A percentile compares a stretch with the other conserved stretches of the same genome.
phyloP scores from a whole-genome alignment of 2,888 invertebrate species.

The Leptinotarsa rubiginosa region DNA sequence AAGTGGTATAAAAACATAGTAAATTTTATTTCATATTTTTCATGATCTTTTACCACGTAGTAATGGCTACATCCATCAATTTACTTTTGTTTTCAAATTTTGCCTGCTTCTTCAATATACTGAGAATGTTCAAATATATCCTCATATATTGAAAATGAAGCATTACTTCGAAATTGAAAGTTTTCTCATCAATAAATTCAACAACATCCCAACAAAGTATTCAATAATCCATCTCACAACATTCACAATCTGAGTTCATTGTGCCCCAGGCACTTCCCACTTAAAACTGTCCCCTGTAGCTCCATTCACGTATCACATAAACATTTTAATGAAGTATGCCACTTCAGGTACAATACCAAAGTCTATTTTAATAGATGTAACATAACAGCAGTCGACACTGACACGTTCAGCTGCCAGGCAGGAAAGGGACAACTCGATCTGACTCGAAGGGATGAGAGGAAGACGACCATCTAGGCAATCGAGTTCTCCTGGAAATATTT shows the following conservation, averaged over 20 bases:
- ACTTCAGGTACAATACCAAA: slow-evolving; percentile 63
- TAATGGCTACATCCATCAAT: too few relatives aligned
- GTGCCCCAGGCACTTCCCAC: slow-evolving; percentile 42
- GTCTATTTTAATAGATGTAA: slow-evolving; percentile 66
- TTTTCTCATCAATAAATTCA: background rate
- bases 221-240: background rate
- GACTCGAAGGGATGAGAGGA: slow-evolving; percentile 48
- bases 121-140: too few relatives aligned
- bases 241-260: background rate
- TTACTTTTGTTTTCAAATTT: too few relatives aligned
- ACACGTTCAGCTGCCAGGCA: slow-evolving; percentile 62
- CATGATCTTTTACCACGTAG: too few relatives aligned
- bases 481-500: slow-evolving; percentile 63
- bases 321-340: slow-evolving; percentile 67
- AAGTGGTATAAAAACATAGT: too few relatives aligned
- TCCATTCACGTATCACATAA: slow-evolving; percentile 61
- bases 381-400: slow-evolving; percentile 62
- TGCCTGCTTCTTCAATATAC: too few relatives aligned
- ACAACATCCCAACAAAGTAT: background rate
- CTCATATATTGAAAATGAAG: too few relatives aligned
- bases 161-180: background rate
- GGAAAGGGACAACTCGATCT: slow-evolving; percentile 51
- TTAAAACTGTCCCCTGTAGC: slow-evolving; percentile 57
- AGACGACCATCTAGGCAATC: slow-evolving; percentile 50
- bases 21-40: too few relatives aligned